Base-by-base conservation (phyloP, 2,113 vertebrate genomes). In the Lasiurus borealis region DNA sequence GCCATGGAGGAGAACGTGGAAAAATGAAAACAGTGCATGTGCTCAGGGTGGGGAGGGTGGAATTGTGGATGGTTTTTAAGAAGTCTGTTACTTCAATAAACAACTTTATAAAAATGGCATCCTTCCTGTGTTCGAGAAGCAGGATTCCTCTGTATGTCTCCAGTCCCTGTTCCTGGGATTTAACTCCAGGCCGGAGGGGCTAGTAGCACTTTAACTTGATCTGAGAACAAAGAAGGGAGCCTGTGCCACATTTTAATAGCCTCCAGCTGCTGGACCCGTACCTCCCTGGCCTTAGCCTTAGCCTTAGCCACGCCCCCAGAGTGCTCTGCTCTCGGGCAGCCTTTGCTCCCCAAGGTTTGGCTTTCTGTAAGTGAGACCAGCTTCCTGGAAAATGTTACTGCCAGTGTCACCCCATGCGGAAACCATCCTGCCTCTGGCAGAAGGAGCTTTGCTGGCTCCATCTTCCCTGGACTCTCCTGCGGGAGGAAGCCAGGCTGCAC, bases 181-280 rank as follows among this genome's bases (percentile, higher is more conserved):
- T 57, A 21, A 92, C 50, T 94, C 88, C 88, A 50, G 62, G 82
- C 95, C 95, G 44, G 16, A 23, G 82, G 85, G 88, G 73, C 85
- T 92, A 82, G 84, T 75, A 59, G 62, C 34, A 50, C 57, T 95
- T 95, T 92, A 92, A 90, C 86, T 34, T 68, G 80, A 90, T 69
- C 84, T 29, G 78, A 93, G 85, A 96, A 96, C 92, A 96, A 96
- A 96, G 95, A 66, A 48, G 90, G 29, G 62, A 94, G 77, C 2
- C 85, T 48, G 46, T 75, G 95, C 95, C 90, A 97, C 77, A 68
- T 75, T 92, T 95, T 96, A 96, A 97, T 85, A 50, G 78, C 78
- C 95, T 93, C 95, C 95, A 97, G 96, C 93, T 95, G 95, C 77
- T 0, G 31, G 93, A 69, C 62, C 71, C 25, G 91, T 52, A 81